These are phyloP conservation scores for Melieria picta DNA, from an alignment of 2,888 invertebrate genomes.

Conservation along the genomic window DNA sequence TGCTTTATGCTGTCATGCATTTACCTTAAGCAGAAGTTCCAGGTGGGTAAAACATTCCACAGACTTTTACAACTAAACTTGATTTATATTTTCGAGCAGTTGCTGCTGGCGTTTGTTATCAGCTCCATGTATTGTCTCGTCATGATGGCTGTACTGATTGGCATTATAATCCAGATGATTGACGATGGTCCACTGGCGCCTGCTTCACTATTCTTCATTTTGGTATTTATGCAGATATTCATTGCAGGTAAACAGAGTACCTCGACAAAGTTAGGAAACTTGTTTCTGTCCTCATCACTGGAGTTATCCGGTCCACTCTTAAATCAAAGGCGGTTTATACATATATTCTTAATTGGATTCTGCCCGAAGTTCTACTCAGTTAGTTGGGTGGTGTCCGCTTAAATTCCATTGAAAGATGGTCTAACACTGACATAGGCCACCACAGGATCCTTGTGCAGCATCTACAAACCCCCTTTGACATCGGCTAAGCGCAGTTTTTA, in stretches of 20 bases:
- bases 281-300: too few species aligned
- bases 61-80: not conserved
- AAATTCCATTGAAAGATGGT: too few species aligned
- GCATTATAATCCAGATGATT: slow-evolving; percentile 80
- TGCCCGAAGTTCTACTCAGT: too few species aligned
- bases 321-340: too few species aligned
- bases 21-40: slow-evolving; percentile 71
- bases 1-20: slow-evolving; percentile 75
- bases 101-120: slow-evolving; percentile 78
- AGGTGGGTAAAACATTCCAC: slow-evolving; percentile 66
- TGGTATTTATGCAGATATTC: slow-evolving; percentile 76
- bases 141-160: slow-evolving; percentile 88
- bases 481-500: too few species aligned
- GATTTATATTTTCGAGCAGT: slow-evolving; percentile 62
- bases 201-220: slow-evolving; percentile 84
- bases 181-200: slow-evolving; percentile 85
- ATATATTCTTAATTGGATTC: too few species aligned
- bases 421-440: too few species aligned
- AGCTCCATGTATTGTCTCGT: slow-evolving; percentile 83
- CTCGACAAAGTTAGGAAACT: too few species aligned
- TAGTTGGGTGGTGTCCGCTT: too few species aligned
- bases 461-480: too few species aligned
- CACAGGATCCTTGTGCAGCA: too few species aligned
- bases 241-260: slow-evolving; percentile 67
- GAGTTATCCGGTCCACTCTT: too few species aligned